These are phyloP conservation scores for Origma solitaria DNA, from an alignment of 2,113 vertebrate genomes.

Conservation along the genomic window DNA sequence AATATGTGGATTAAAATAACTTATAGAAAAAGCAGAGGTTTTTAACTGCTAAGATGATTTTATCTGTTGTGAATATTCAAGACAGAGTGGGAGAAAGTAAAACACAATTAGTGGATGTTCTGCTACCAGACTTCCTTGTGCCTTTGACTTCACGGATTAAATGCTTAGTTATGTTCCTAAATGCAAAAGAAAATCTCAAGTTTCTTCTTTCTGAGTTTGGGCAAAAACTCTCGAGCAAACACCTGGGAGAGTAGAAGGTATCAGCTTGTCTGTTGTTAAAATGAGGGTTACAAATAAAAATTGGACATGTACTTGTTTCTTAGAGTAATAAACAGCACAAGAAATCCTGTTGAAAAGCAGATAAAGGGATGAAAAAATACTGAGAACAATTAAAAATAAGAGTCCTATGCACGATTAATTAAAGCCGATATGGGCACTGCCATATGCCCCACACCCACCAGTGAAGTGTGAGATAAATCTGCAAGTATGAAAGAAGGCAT, in stretches of 20 bases:
- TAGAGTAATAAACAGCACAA: neutral
- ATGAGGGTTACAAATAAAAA: neutral
- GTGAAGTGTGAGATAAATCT: neutral
- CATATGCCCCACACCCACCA: neutral
- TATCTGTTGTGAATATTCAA: neutral
- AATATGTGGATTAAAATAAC: neutral
- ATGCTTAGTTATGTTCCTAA: neutral
- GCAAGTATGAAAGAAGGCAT: neutral
- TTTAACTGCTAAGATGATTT: neutral
- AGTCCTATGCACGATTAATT: neutral
- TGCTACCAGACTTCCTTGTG: neutral
- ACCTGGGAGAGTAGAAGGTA: neutral
- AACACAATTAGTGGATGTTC: neutral
- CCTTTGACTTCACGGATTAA: neutral
- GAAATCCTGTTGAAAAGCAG: neutral
- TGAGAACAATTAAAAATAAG: neutral
- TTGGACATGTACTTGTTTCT: neutral
- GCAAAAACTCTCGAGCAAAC: neutral
- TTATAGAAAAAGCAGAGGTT: fast-evolving
- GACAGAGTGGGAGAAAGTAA: neutral
- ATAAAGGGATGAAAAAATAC: neutral
- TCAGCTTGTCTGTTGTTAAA: neutral
- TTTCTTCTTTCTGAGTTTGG: neutral
- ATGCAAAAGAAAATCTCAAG: neutral
- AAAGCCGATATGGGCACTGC: neutral